Evolutionary conservation across 2,888 invertebrate species (phyloP).

Genomic region (Xylophagus ater): DNA sequence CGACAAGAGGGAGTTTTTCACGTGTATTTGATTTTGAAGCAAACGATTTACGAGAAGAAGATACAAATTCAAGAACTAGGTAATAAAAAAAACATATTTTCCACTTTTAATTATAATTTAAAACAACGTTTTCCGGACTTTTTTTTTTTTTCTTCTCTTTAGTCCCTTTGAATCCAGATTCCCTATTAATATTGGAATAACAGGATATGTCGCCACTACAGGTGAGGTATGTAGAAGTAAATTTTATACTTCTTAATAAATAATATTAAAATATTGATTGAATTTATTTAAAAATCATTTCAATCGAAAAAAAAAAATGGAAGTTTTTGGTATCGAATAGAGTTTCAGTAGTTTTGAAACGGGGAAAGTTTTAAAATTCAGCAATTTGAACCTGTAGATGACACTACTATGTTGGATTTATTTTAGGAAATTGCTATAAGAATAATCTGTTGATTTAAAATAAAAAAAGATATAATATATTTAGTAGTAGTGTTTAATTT

Average conservation of each 20-base stretch:
- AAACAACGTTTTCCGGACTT: background rate
- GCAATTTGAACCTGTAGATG: no score
- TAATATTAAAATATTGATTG: no score
- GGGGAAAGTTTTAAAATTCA: no score
- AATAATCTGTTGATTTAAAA: no score
- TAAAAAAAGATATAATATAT: no score
- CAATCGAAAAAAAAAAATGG: no score
- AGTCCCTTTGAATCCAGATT: constrained; percentile 86
- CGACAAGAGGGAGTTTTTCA: constrained; percentile 84
- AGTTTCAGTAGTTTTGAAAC: no score
- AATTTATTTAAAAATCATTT: no score
- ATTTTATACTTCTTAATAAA: constrained; percentile 1
- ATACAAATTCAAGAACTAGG: constrained; percentile 67
- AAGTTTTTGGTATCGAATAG: no score
- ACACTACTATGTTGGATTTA: no score
- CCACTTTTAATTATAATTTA: constrained; percentile 7
- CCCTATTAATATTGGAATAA: constrained; percentile 90
- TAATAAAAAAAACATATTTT: constrained; percentile 28
- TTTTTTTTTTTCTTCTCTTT: constrained; percentile 25
- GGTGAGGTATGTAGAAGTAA: constrained; percentile 69
- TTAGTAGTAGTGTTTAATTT: no score
- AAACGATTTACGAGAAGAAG: constrained; percentile 73
- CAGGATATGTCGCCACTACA: constrained; percentile 87
- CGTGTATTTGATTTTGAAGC: constrained; percentile 90
- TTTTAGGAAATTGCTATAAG: no score